These are phyloP conservation scores for Sarcoramphus papa DNA, from an alignment of 2,797 vertebrate species.

Conservation along the genomic window DNA sequence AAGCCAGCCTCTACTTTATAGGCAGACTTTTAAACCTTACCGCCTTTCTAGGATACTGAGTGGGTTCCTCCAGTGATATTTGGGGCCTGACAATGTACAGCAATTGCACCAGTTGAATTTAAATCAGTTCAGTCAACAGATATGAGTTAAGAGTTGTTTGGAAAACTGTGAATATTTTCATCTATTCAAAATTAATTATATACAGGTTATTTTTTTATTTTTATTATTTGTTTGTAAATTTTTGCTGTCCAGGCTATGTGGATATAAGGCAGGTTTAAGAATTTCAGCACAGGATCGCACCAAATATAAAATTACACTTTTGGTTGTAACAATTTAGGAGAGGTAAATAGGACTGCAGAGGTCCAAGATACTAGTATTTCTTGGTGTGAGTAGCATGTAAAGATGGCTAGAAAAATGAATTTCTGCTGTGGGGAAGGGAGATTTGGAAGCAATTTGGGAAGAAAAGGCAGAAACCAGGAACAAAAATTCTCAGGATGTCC, in stretches of 20 bases:
- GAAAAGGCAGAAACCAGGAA: background rate
- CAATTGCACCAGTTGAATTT: background rate
- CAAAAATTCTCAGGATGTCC: background rate
- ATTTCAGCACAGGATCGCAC: background rate
- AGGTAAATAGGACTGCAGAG: background rate
- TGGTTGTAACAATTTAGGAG: background rate
- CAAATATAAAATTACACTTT: background rate
- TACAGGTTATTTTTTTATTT: background rate
- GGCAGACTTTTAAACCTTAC: background rate
- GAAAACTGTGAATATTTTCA: background rate
- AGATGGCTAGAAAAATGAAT: background rate
- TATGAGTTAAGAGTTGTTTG: background rate
- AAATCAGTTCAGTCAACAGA: background rate
- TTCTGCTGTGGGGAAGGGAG: background rate
- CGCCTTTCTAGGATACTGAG: fast-evolving
- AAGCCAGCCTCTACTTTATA: background rate
- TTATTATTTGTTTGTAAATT: background rate
- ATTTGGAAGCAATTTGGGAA: background rate
- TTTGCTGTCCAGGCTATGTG: background rate
- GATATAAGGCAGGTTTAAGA: background rate
- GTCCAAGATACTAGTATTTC: background rate
- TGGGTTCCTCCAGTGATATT: background rate
- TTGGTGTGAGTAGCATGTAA: background rate
- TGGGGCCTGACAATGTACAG: background rate
- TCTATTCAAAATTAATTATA: background rate